These are phyloP conservation scores for Cinclus mexicanus DNA, from an alignment of 2,113 vertebrate species.

Conservation along the genomic window DNA sequence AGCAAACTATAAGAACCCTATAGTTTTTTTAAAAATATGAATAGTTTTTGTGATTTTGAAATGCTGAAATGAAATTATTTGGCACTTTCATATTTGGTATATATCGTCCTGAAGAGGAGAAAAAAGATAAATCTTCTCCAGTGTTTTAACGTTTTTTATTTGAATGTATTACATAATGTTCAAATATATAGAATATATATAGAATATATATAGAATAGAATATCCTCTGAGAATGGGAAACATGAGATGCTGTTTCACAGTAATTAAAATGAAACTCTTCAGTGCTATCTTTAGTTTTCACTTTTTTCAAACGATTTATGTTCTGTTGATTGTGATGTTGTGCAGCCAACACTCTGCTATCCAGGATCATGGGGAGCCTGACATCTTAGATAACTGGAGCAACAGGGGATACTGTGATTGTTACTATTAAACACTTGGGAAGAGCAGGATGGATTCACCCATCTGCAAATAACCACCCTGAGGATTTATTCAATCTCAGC, in stretches of 20 bases:
- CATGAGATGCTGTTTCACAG: background rate
- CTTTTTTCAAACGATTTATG: background rate
- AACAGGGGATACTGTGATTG: background rate
- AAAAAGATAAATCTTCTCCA: background rate
- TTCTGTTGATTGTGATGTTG: conserved; percentile 1
- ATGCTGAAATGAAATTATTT: background rate
- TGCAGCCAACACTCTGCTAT: background rate
- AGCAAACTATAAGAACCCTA: background rate
- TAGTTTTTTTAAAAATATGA: background rate
- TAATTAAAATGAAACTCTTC: conserved; percentile 19
- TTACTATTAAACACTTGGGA: background rate
- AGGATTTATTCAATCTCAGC: background rate
- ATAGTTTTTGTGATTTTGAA: background rate
- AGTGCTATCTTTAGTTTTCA: background rate
- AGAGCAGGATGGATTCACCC: background rate
- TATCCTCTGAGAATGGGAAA: background rate
- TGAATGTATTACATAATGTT: background rate
- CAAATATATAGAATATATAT: background rate
- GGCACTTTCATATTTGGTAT: background rate
- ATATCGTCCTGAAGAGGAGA: background rate
- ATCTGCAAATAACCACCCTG: background rate
- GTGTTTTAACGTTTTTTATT: background rate
- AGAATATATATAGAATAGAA: background rate
- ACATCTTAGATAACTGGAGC: background rate
- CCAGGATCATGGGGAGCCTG: background rate